phyloP scores from a whole-genome alignment of 2,113 vertebrate species.

The Nasalis larvatus region DNA sequence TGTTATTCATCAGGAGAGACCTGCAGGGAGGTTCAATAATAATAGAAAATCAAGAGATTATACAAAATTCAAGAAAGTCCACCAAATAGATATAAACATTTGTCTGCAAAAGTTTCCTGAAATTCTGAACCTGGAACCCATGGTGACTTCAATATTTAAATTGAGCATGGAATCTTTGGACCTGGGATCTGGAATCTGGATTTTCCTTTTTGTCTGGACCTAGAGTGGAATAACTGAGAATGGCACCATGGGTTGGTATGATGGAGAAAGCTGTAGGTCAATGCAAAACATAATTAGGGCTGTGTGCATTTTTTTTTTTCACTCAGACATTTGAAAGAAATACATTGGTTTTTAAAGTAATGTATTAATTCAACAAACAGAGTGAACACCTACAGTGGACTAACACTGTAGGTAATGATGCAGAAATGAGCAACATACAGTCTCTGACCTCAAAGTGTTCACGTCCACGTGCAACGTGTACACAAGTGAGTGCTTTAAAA shows the following conservation, averaged over 20 bases:
- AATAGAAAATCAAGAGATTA: slow-evolving; percentile 9
- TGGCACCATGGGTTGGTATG: neutral
- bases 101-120: slow-evolving; percentile 11
- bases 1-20: slow-evolving; percentile 9
- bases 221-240: neutral
- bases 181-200: neutral
- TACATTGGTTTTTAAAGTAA: neutral
- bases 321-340: neutral
- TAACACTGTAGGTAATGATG: neutral
- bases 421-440: neutral
- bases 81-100: neutral
- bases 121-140: neutral
- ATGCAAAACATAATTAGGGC: neutral
- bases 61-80: neutral
- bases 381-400: neutral
- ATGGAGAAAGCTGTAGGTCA: neutral
- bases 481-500: neutral
- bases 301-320: neutral
- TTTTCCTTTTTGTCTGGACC: neutral
- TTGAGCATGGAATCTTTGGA: neutral
- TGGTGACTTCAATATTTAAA: neutral
- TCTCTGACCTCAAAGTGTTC: neutral
- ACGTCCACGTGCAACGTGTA: fast-evolving
- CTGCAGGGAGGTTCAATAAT: neutral
- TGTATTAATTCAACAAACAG: neutral